Evolutionary conservation across 2,888 invertebrate species (phyloP).

Genomic region (Stenoptilia bipunctidactyla): DNA sequence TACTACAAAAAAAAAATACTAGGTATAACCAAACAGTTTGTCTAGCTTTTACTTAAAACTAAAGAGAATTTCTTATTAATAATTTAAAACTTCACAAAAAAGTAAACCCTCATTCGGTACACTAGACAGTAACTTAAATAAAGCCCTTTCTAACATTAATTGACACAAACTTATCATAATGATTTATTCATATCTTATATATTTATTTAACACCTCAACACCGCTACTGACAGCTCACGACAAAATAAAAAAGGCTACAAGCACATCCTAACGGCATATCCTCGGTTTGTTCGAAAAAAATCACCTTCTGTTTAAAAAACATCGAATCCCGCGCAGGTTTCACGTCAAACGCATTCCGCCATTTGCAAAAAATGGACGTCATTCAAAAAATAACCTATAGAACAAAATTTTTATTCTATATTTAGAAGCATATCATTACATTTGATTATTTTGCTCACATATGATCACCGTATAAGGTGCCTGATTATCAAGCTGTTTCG

Average conservation of each 20-base stretch:
- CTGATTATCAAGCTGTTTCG: slow-evolving; percentile 42
- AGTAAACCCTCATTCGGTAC: too few species aligned
- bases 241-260: background rate
- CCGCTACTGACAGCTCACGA: too few species aligned
- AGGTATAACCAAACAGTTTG: too few species aligned
- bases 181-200: too few species aligned
- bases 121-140: too few species aligned
- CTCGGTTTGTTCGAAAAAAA: slow-evolving; percentile 12
- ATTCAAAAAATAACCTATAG: slow-evolving; percentile 28
- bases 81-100: too few species aligned
- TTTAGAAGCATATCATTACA: slow-evolving; percentile 29
- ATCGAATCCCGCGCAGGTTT: slow-evolving; percentile 27
- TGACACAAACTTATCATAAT: too few species aligned
- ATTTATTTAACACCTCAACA: too few species aligned
- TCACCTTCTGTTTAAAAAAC: slow-evolving; percentile 40
- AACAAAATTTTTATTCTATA: slow-evolving; percentile 35
- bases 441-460: slow-evolving; percentile 55
- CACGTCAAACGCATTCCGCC: slow-evolving; percentile 11
- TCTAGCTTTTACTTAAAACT: too few species aligned
- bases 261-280: slow-evolving; percentile 16
- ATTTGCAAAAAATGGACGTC: slow-evolving; percentile 24
- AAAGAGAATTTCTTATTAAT: too few species aligned
- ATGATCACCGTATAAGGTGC: slow-evolving; percentile 63
- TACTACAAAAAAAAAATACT: too few species aligned
- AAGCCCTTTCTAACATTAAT: too few species aligned